Evolutionary conservation across 1,140 invertebrate genomes (phyloP), one percentile per base, ranked within the genome.

Genomic region (Wiebesia pumilae): DNA sequence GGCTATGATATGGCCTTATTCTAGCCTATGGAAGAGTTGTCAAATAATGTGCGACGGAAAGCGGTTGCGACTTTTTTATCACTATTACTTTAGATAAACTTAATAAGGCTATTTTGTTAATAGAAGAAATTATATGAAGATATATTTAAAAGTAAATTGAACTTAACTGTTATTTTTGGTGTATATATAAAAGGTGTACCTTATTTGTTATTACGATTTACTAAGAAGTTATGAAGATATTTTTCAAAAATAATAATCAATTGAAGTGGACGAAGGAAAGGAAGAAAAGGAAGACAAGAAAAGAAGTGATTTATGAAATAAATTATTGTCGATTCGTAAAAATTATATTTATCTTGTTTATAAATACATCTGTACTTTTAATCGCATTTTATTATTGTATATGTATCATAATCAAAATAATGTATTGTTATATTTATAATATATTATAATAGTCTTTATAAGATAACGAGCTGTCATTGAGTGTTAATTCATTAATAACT

Each of bases 401-500:
- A 82, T 82, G 77, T 38, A 81, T 83, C 85, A 86, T 86, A 73
- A 85, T 69, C 19, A 65, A 81, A 86, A 86, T 86, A 86, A 78
- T 86, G 79, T 81, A 77, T 86, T 47, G 62, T 81, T 75, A 65
- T 78, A 86, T 82, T 82, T 82, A 78, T 82, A 78, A 86, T 86
- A 86, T 81, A 81, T 54, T 80, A 80, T 80, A 80, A 79, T 85
- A 85, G 84, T 81, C 79, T 86, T 86, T 86, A 86, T 86, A 86
- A 78, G 71, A 86, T 83, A 85, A 81, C 62, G 47, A 51, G 16
- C 30, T 77, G 65, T 79, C 33, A 30, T 47, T 81, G 33, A 73
- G 65, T 85, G 62, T 83, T 75, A 77, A 81, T 86, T 85, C 21
- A 71, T 86, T 86, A 82, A 86, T 54, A 86, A 35, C 30, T 86